These are phyloP conservation scores for Epsilonema sp. DNA, from an alignment of 2,888 invertebrate species.

Conservation along the genomic window DNA sequence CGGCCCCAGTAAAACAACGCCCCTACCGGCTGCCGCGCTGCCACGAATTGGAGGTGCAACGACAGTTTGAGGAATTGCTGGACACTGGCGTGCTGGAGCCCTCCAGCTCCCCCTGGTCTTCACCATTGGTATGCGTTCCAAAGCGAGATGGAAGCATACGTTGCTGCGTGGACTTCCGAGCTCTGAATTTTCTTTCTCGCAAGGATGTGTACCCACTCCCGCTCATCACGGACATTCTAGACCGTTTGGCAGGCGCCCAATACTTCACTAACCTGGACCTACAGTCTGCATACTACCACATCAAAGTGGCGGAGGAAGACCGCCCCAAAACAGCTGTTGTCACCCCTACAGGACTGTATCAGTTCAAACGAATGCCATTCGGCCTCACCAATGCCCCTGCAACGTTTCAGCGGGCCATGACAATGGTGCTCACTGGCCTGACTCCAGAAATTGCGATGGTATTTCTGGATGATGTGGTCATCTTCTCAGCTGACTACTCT, in stretches of 20 bases:
- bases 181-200: slow-evolving; percentile 12
- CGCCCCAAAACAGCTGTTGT: slow-evolving; percentile 16
- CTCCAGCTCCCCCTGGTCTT: background rate
- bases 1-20: slow-evolving; percentile 1
- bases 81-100: background rate
- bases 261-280: slow-evolving; percentile 13
- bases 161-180: slow-evolving; percentile 15
- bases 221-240: slow-evolving; percentile 11
- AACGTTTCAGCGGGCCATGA: slow-evolving; percentile 17
- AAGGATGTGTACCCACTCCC: slow-evolving; percentile 15
- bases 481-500: slow-evolving; percentile 10
- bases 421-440: slow-evolving; percentile 9
- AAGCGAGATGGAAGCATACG: slow-evolving; percentile 11
- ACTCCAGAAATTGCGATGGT: slow-evolving; percentile 8
- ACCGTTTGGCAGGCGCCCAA: slow-evolving; percentile 8
- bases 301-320: slow-evolving; percentile 10
- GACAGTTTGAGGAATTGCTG: background rate
- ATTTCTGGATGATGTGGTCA: slow-evolving; percentile 17
- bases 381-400: slow-evolving; percentile 17
- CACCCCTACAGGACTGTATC: slow-evolving; percentile 12
- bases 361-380: slow-evolving; percentile 17
- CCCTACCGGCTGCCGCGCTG: background rate
- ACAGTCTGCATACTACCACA: slow-evolving; percentile 15
- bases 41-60: background rate
- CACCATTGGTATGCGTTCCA: background rate